Conservation (phyloP, 1,140 invertebrate species). For the Lethrus apterus region DNA sequence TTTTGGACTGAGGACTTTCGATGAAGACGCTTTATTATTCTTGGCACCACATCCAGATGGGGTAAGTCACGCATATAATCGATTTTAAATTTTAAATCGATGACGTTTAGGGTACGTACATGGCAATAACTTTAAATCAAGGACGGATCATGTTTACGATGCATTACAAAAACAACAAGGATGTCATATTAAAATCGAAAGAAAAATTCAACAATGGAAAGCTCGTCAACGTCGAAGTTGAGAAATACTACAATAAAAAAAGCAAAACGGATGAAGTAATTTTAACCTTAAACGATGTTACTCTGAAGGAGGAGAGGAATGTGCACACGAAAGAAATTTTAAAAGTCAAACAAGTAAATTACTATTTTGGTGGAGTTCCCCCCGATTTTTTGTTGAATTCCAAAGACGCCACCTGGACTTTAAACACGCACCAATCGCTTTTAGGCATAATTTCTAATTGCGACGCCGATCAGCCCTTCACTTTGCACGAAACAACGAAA, state of each 20-base stretch:
- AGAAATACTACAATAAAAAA: slow-evolving; percentile 1
- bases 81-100: slow-evolving; percentile 3
- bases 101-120: slow-evolving; percentile 17
- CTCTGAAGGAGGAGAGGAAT: not conserved
- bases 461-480: slow-evolving; percentile 55
- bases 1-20: slow-evolving; percentile 76
- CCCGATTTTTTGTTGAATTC: slow-evolving; percentile 49
- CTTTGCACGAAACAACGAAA: slow-evolving; percentile 5
- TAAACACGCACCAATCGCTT: slow-evolving; percentile 53
- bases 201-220: slow-evolving; percentile 75
- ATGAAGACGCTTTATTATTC: slow-evolving; percentile 83
- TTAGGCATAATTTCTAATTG: slow-evolving; percentile 77
- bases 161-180: slow-evolving; percentile 46
- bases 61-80: slow-evolving; percentile 36
- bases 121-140: slow-evolving; percentile 58
- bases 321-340: slow-evolving; percentile 37
- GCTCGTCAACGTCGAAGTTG: slow-evolving; percentile 67
- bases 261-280: slow-evolving; percentile 1
- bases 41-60: slow-evolving; percentile 66
- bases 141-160: slow-evolving; percentile 72
- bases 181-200: slow-evolving; percentile 57
- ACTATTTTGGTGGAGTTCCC: slow-evolving; percentile 75
- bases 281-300: not conserved
- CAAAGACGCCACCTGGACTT: slow-evolving; percentile 36
- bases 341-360: slow-evolving; percentile 36